Evolutionary conservation across 2,888 invertebrate genomes (phyloP).

Genomic region (Trimorus sp.): DNA sequence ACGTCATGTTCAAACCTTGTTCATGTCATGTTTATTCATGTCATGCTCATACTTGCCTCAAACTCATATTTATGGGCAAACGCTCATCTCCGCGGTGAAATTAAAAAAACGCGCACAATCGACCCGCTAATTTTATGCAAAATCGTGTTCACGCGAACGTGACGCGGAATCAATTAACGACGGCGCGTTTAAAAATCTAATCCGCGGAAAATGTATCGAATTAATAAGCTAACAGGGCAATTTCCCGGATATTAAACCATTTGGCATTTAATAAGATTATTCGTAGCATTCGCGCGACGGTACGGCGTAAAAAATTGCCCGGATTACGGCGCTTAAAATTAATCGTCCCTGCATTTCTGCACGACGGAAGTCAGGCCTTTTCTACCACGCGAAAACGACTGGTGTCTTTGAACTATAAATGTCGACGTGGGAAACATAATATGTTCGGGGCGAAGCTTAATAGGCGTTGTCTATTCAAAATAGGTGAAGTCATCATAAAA

Average conservation of each 20-base stretch:
- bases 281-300: background rate
- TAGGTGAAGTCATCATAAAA: too few relatives aligned
- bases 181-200: conserved; percentile 23
- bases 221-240: conserved; percentile 28
- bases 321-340: conserved; percentile 15
- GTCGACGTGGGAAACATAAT: too few relatives aligned
- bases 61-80: conserved; percentile 49
- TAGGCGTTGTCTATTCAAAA: too few relatives aligned
- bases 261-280: conserved; percentile 33
- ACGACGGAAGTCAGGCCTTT: background rate
- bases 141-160: conserved; percentile 11
- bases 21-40: conserved; percentile 59
- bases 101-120: conserved; percentile 44
- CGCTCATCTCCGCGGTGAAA: conserved; percentile 27
- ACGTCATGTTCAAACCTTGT: conserved; percentile 49
- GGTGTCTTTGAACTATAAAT: conserved; percentile 22
- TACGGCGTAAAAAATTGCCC: background rate
- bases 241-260: conserved; percentile 21
- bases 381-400: background rate
- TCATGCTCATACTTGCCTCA: conserved; percentile 46
- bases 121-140: conserved; percentile 31
- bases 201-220: conserved; percentile 24
- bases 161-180: conserved; percentile 15
- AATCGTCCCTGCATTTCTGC: conserved; percentile 6
- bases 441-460: too few relatives aligned